Conservation (phyloP, 2,113 vertebrate genomes). For the Pavo muticus region DNA sequence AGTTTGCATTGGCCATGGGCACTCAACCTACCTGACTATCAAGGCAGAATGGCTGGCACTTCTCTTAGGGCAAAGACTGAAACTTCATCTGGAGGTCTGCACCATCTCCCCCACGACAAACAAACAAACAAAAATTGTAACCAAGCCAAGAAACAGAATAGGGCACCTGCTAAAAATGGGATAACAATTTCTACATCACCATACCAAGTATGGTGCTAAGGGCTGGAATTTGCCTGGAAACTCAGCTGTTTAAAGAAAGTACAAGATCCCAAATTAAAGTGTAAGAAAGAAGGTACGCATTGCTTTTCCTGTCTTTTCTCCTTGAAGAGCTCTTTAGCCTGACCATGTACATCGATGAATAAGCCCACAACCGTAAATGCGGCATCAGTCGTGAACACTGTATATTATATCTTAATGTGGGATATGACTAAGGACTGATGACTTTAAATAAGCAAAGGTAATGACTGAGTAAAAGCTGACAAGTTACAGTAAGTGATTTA, state of each 20-base stretch:
- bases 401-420: neutral
- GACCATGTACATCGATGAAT: neutral
- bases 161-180: rapidly evolving
- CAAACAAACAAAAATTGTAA: rapidly evolving
- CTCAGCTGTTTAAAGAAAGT: neutral
- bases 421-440: neutral
- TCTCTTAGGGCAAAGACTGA: neutral
- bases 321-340: neutral
- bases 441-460: neutral
- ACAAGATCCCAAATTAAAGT: neutral
- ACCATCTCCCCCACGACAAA: neutral
- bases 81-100: neutral
- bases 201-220: neutral
- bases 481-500: neutral
- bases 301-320: neutral
- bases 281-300: no score
- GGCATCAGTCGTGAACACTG: neutral
- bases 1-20: no score
- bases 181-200: neutral
- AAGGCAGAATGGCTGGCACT: neutral
- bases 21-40: no score
- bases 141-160: neutral
- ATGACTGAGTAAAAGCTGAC: neutral
- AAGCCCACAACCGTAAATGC: rapidly evolving
- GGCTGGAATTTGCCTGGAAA: neutral